Percentiles rank a stretch among this genome's conserved stretches.
phyloP scores from a whole-genome alignment of 37 sponge, comb jelly and placozoan species.

The Haliclona indistincta region DNA sequence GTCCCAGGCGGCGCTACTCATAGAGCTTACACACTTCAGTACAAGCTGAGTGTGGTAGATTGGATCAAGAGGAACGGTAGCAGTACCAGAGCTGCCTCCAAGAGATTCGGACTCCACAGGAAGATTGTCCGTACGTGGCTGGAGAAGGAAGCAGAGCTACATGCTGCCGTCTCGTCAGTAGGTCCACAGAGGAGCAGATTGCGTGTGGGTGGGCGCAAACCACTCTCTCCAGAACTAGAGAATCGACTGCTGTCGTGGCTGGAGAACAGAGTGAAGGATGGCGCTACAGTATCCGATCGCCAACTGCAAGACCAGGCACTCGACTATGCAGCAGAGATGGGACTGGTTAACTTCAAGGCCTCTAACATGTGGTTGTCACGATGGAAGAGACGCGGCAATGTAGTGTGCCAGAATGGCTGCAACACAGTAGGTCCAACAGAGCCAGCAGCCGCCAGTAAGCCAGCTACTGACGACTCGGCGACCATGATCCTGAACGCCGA shows the following conservation, averaged over 20 bases:
- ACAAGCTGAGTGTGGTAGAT: conserved; percentile 76
- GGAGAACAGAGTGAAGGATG: conserved; percentile 3
- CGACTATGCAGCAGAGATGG: conserved; percentile 21
- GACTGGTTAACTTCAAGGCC: conserved; percentile 59
- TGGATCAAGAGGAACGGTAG: conserved; percentile 45
- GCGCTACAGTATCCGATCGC: conserved; percentile 34
- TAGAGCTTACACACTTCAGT: conserved; percentile 70
- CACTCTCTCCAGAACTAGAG: conserved; percentile 62
- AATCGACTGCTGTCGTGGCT: conserved; percentile 44
- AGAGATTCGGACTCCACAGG: conserved; percentile 64
- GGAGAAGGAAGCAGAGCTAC: neutral
- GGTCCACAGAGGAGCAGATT: conserved; percentile 50
- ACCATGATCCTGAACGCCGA: neutral
- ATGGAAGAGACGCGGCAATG: conserved; percentile 62
- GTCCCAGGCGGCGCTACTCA: too few relatives aligned
- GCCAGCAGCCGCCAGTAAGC: neutral
- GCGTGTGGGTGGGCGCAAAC: conserved; percentile 46
- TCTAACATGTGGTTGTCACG: conserved; percentile 64
- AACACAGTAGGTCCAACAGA: neutral
- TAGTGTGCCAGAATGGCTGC: conserved; percentile 11
- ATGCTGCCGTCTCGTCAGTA: conserved; percentile 10
- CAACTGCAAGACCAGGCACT: conserved; percentile 45
- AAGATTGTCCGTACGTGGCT: conserved; percentile 65
- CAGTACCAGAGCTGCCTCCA: conserved; percentile 63
- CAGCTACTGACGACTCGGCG: too few relatives aligned